Conservation (phyloP, 1,140 invertebrate genomes). For the Musca domestica region DNA sequence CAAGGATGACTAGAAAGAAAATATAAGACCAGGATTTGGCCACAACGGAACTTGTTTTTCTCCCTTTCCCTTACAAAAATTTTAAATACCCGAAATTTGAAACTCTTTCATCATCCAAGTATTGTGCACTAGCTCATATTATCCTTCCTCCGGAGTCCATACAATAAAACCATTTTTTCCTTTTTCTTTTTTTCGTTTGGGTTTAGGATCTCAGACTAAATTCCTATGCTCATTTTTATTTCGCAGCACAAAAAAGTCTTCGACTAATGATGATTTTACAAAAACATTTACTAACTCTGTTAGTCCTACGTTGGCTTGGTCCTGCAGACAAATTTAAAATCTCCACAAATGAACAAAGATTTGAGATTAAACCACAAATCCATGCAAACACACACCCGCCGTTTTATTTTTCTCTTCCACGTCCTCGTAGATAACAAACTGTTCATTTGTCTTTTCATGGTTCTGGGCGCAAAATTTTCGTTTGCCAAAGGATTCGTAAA, state of each 20-base stretch:
- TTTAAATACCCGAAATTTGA: conserved; percentile 3
- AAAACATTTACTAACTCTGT: no score
- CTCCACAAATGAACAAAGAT: conserved; percentile 5
- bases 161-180: neutral
- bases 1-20: no score
- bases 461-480: neutral
- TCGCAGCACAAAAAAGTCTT: no score
- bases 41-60: no score
- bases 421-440: neutral
- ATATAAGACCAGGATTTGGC: no score
- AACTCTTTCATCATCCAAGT: conserved; percentile 7
- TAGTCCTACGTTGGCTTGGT: neutral
- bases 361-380: conserved; percentile 18
- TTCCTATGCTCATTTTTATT: conserved; percentile 12
- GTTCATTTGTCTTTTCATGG: neutral
- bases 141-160: neutral
- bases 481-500: neutral
- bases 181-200: neutral
- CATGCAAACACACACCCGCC: neutral
- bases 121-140: neutral
- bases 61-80: no score
- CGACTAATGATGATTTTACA: no score
- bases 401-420: no score
- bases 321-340: neutral
- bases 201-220: neutral